Evolutionary conservation across 2,888 invertebrate species (phyloP), one percentile per base, ranked within the genome.

Genomic region (Euplexia lucipara): DNA sequence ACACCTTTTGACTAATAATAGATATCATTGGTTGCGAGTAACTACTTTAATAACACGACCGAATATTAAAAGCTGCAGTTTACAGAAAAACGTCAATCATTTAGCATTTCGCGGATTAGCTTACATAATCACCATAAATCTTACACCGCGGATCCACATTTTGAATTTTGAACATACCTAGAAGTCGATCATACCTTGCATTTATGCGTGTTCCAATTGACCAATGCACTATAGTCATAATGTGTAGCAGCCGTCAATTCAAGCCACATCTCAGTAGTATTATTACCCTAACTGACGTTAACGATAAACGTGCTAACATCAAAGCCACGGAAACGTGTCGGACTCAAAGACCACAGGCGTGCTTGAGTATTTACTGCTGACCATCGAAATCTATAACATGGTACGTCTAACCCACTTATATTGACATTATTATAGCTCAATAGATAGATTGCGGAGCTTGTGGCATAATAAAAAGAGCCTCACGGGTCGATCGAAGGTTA

Each of bases 301-400:
- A 47, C 34, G 9, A 26, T 16, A 57, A 66, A 42, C 57, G 67
- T 72, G 57, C 49, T 58, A 35, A 49, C 60, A 72, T 73, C 73
- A 73, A 67, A 62, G 61, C 53, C 22, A 45, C 49, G 22, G 42
- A 26, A 49, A 16, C 49, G 48, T 67, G 57, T 32, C 37, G 8
- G 9, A 54, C 20, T 51, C 48, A 47, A 54, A 58, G 49, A 54
- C 58, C 54, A 14, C 61, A 67, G 8, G 10, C 58, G 62, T 62
- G 58, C 54, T 41, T 51, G 32, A 58, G 42, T 54, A 39, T 16
- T 42, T 42, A 44, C n/a, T 54, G 54, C n/a, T 54, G 54, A 32
- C 39, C 37, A 20, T 49, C 32, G 14, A 12, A 39, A 45, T 54
- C n/a, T 53, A 48, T 41, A 42, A 48, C 16, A n/a, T n/a, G 16